Base-by-base conservation (phyloP, 2,888 invertebrate genomes). In the Zhuqinia jingwanae region DNA sequence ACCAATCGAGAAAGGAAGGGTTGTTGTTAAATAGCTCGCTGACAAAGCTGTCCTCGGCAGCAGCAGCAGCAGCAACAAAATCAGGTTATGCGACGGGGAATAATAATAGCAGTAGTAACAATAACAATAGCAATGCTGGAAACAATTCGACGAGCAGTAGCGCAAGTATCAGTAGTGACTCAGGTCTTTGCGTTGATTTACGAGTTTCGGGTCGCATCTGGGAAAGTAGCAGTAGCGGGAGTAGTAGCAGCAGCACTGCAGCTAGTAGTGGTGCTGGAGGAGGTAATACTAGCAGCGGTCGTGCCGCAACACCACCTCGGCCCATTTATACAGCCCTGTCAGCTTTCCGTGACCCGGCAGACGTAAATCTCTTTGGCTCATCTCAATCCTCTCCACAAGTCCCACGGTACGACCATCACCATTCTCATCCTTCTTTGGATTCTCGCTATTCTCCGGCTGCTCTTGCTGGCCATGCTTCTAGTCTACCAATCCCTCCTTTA, bases 261-360 rank as follows among this genome's bases (percentile, higher is more conserved):
- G 58, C 65, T 27, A 76, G 75, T 36, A 79, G 58, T 50, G 47
- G 22, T 36, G 58, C 73, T 65, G 80, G 86, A 30, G 85, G 80
- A 68, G 77, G 84, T 65, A 53, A 70, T 75, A 73, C 79, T 58
- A 83, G 77, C 58, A 87, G 89, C 88, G 89, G 85, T 82, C 85
- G 88, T 79, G 82, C 83, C 73, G 82, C 86, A 88, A 88, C 90
- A 80, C 89, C 89, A 88, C 89, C 89, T 85, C 89, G 89, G 88
- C 88, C 91, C 87, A 91, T 90, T 89, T 90, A 90, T 89, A 90
- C 90, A 86, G 87, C 90, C 85, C 88, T 90, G 88, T 90, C 90
- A 89, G 91, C 91, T 85, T 91, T 91, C 88, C 91, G 89, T 90
- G 91, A 91, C 90, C 91, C 91, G 53, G 81, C 90, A 25, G 91